phyloP scores from a whole-genome alignment of 2,888 invertebrate species.

The Hemaris fuciformis region DNA sequence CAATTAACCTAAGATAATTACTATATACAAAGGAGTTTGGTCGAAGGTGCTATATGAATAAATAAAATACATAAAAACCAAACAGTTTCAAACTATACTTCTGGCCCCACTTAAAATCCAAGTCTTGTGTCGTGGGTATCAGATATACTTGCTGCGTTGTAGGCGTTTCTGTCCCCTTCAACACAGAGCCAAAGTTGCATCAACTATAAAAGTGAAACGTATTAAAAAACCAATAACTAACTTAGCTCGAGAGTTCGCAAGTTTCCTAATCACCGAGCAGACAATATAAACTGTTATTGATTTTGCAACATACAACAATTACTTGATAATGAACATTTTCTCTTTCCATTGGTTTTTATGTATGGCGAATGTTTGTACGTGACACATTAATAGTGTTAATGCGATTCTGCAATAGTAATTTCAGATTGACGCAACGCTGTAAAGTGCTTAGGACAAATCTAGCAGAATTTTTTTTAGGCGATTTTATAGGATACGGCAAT shows the following conservation, averaged over 20 bases:
- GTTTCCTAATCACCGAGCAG: background rate
- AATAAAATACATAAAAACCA: too few species aligned
- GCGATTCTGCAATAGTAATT: background rate
- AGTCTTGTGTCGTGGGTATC: too few species aligned
- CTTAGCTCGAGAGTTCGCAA: background rate
- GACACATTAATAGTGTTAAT: background rate
- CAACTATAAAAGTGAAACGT: background rate
- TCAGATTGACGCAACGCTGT: background rate
- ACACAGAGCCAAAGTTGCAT: background rate
- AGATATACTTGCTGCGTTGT: too few species aligned
- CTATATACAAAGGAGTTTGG: too few species aligned
- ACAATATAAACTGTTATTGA: background rate
- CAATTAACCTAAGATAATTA: too few species aligned
- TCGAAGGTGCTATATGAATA: too few species aligned
- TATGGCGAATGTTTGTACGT: background rate
- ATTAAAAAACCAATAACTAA: background rate
- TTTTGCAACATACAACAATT: background rate
- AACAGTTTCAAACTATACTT: too few species aligned
- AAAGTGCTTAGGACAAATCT: background rate
- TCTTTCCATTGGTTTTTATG: constrained; percentile 9
- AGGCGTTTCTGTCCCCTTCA: too few species aligned
- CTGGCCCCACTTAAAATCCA: too few species aligned
- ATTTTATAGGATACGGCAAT: too few species aligned
- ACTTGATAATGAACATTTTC: background rate
- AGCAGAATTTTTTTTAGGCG: background rate